Conservation (phyloP, 2,888 invertebrate genomes). For the Seladonia tumulorum region DNA sequence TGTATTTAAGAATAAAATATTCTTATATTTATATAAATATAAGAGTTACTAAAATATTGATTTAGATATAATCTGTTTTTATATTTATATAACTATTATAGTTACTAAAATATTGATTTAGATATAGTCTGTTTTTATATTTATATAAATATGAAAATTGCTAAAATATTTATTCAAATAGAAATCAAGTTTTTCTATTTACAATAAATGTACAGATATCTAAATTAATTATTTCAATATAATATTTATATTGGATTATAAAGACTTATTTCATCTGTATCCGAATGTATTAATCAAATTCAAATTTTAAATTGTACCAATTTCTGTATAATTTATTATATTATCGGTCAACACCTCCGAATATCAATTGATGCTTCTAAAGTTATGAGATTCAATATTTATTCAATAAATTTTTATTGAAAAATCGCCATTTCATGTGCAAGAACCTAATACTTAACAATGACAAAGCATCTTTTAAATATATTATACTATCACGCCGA, state of each 20-base stretch:
- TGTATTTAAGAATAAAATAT: too few relatives aligned
- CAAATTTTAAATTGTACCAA: neutral
- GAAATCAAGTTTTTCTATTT: neutral
- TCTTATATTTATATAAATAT: neutral
- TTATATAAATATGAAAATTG: neutral
- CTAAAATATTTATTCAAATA: neutral
- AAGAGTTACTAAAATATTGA: neutral
- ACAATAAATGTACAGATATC: neutral
- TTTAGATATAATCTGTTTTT: too few relatives aligned
- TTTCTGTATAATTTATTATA: neutral
- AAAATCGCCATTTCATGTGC: neutral
- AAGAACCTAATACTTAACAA: neutral
- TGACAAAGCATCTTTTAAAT: neutral
- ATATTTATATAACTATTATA: too few relatives aligned
- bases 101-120: neutral
- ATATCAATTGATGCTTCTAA: neutral
- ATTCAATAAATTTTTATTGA: neutral
- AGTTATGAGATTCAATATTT: neutral
- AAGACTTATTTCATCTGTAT: too few relatives aligned
- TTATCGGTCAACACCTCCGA: neutral
- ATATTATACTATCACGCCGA: neutral
- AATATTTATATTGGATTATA: too few relatives aligned
- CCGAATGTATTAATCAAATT: too few relatives aligned
- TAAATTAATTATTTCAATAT: too few relatives aligned
- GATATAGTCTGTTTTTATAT: neutral